These are phyloP conservation scores for Erethizon dorsatum DNA, from an alignment of 2,797 vertebrate species.

Conservation along the genomic window DNA sequence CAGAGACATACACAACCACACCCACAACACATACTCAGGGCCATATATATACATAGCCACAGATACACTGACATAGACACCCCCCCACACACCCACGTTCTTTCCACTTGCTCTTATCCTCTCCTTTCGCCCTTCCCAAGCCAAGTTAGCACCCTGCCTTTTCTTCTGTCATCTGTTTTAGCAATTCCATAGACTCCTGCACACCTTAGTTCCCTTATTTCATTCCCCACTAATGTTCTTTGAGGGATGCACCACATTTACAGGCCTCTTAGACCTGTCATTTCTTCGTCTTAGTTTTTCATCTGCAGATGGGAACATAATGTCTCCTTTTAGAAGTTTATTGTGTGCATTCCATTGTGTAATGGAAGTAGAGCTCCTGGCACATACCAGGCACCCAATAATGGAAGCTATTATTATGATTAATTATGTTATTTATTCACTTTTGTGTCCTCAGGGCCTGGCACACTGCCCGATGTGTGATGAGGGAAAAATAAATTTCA, in stretches of 20 bases:
- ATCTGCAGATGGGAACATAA: not conserved
- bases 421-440: conserved; percentile 74
- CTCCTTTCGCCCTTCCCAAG: not conserved
- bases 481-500: conserved; percentile 65
- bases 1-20: not conserved
- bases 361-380: conserved; percentile 53
- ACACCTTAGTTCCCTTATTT: conserved; percentile 55
- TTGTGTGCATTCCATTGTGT: conserved; percentile 58
- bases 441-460: conserved; percentile 54
- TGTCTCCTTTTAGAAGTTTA: conserved; percentile 40
- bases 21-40: not conserved
- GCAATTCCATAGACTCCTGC: conserved; percentile 27
- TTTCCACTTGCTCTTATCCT: not conserved
- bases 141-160: not conserved
- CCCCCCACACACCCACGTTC: not conserved
- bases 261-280: not conserved
- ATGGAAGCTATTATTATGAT: conserved; percentile 75
- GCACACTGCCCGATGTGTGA: conserved; percentile 31
- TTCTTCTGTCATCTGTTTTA: not conserved
- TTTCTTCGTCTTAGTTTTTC: conserved; percentile 25
- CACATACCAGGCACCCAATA: conserved; percentile 33
- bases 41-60: not conserved
- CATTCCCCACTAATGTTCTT: not conserved
- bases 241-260: conserved; percentile 3
- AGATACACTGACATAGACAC: accelerated